Percentiles rank a stretch among this genome's conserved stretches.
Evolutionary conservation across 2,888 invertebrate species (phyloP).

Genomic region (Rhingia rostrata): DNA sequence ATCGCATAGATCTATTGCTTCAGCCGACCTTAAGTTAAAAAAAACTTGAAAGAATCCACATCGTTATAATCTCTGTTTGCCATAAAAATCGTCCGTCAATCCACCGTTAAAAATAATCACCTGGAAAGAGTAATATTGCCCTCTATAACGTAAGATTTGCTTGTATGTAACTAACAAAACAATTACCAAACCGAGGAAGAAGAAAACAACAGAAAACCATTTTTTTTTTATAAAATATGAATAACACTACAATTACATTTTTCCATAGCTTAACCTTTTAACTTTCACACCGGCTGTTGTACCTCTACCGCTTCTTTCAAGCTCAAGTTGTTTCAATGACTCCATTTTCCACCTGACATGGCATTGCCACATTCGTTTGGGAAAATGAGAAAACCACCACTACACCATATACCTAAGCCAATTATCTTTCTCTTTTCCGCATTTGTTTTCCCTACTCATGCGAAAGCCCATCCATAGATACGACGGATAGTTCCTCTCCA

Average conservation of each 20-base stretch:
- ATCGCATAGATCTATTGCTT: no score
- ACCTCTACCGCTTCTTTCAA: slow-evolving; percentile 26
- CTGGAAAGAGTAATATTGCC: no score
- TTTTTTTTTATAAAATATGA: slow-evolving; percentile 9
- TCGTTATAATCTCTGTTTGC: no score
- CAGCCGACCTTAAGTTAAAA: no score
- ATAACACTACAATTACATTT: slow-evolving; percentile 37
- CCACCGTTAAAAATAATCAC: no score
- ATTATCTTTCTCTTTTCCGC: slow-evolving; percentile 64
- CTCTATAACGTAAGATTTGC: no score
- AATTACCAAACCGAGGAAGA: slow-evolving; percentile 3
- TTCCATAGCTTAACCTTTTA: slow-evolving; percentile 67
- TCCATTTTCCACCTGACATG: slow-evolving; percentile 35
- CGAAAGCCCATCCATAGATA: slow-evolving; percentile 29
- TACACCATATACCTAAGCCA: slow-evolving; percentile 45
- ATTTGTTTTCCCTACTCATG: slow-evolving; percentile 62
- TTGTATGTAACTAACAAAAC: neutral
- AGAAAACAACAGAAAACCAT: slow-evolving; percentile 11
- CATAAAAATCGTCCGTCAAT: no score
- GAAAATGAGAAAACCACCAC: slow-evolving; percentile 64
- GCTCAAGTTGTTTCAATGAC: slow-evolving; percentile 65
- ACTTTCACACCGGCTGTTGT: slow-evolving; percentile 34
- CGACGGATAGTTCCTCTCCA: slow-evolving; percentile 24
- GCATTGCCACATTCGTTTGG: slow-evolving; percentile 17
- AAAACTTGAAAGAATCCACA: no score